A percentile compares a stretch with the other conserved stretches of the same genome.
Conservation (phyloP, 2,113 vertebrate genomes). For the Zosterops pallidus region DNA sequence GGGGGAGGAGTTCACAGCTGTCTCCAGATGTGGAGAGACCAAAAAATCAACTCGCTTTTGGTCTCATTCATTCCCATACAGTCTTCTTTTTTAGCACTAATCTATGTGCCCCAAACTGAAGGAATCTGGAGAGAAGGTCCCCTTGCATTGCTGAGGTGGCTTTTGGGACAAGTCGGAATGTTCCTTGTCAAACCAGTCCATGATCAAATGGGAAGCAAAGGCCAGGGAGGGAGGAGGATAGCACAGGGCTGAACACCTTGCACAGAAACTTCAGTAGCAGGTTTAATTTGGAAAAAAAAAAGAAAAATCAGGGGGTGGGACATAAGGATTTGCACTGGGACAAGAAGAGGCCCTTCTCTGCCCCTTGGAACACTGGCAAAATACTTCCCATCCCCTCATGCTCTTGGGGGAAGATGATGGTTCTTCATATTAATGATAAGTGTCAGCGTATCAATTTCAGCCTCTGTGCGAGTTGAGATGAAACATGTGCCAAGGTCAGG, state of each 20-base stretch:
- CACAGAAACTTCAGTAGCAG: background rate
- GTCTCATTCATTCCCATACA: background rate
- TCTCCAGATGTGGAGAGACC: background rate
- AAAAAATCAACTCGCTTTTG: background rate
- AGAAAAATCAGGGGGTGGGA: background rate
- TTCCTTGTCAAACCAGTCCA: background rate
- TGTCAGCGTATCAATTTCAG: constrained; percentile 67
- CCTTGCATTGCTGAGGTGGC: accelerated
- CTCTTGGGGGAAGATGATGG: constrained; percentile 35
- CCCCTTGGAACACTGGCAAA: background rate
- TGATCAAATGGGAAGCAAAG: background rate
- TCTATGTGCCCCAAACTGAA: accelerated
- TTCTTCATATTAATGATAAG: constrained; percentile 58
- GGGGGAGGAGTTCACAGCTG: background rate
- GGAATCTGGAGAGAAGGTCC: background rate
- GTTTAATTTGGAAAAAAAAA: background rate
- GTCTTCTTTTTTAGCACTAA: background rate
- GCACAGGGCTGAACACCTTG: accelerated
- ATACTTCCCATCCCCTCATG: background rate
- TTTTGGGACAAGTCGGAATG: background rate
- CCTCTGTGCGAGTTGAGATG: constrained; percentile 37
- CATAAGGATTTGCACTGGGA: background rate
- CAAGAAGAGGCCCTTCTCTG: background rate
- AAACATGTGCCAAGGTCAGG: constrained; percentile 70
- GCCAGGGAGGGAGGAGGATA: background rate